These are phyloP conservation scores for Orgyia antiqua DNA, from an alignment of 2,888 invertebrate genomes.

Conservation along the genomic window DNA sequence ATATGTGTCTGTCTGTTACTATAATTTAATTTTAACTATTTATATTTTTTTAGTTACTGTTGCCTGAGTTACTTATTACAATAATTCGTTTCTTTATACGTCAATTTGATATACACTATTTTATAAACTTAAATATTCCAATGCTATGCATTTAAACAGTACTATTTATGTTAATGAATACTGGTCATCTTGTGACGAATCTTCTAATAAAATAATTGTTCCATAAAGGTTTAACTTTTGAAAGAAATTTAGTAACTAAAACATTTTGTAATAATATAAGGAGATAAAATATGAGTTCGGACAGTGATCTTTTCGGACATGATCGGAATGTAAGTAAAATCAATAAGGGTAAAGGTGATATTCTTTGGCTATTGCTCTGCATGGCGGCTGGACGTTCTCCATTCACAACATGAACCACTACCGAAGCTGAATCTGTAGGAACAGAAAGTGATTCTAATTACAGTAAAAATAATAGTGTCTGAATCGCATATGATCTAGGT, in stretches of 20 bases:
- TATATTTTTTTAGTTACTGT: slow-evolving; percentile 4
- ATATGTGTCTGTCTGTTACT: no score
- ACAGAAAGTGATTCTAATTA: slow-evolving; percentile 16
- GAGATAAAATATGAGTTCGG: slow-evolving; percentile 22
- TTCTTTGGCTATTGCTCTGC: slow-evolving; percentile 62
- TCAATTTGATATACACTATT: slow-evolving; percentile 31
- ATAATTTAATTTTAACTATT: no score
- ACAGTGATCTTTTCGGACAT: slow-evolving; percentile 29
- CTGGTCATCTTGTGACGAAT: slow-evolving; percentile 57
- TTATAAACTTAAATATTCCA: slow-evolving; percentile 23
- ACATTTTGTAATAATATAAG: slow-evolving; percentile 27
- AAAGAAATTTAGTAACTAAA: slow-evolving; percentile 22
- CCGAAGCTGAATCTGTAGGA: slow-evolving; percentile 85
- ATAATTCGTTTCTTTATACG: slow-evolving; percentile 62
- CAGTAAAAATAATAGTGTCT: no score
- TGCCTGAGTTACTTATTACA: slow-evolving; percentile 32
- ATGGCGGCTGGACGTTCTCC: slow-evolving; percentile 83
- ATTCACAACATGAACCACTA: slow-evolving; percentile 89
- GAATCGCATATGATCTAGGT: no score
- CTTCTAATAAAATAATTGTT: slow-evolving; percentile 33
- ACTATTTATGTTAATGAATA: slow-evolving; percentile 21
- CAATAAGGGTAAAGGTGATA: slow-evolving; percentile 33
- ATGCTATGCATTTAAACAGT: slow-evolving; percentile 34
- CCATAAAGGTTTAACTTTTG: slow-evolving; percentile 26
- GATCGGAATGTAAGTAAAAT: slow-evolving; percentile 32